Evolutionary conservation across 2,888 invertebrate species (phyloP), one percentile per base, ranked within the genome.

Genomic region (Opisthograptis luteolata): DNA sequence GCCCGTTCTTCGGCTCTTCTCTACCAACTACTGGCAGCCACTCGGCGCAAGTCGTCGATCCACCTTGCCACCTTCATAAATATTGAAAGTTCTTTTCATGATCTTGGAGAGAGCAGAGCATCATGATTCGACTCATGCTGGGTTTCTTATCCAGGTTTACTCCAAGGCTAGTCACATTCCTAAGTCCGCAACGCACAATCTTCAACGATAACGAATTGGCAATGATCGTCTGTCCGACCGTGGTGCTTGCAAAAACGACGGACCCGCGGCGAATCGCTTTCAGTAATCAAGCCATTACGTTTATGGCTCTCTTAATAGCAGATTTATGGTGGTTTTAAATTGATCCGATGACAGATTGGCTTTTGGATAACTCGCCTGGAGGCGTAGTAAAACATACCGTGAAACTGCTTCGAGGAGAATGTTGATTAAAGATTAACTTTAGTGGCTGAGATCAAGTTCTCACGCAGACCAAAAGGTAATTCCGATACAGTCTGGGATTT

Each of bases 141-240:
- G n/a, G n/a, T n/a, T n/a, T n/a, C n/a, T n/a, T n/a, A n/a, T n/a
- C 5, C 6, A 27, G 27, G 6, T 27, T 12, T 3, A 2, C 5
- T 27, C 6, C 3, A 27, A 1, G 0, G 1, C 13, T 30, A 15
- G 12, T 8, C 32, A 32, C 17, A 10, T 24, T 20, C 5, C 13
- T 13, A 32, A 10, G n/a, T 19, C 15, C 25, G 45, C 37, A 31
- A 45, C 53, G 48, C n/a, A n/a, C n/a, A n/a, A n/a, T n/a, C n/a
- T n/a, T n/a, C n/a, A n/a, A n/a, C n/a, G n/a, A n/a, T 34, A 54
- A 46, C 55, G 39, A 56, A 51, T 54, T 46, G 44, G 41, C 52
- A 40, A 45, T 40, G 10, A 43, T 40, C 25, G 32, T 15, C 13
- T 10, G 15, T 25, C 17, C 15, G 12, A 20, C 12, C 41, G 9